Conservation (phyloP, 2,113 vertebrate genomes). For the Takifugu flavidus region DNA sequence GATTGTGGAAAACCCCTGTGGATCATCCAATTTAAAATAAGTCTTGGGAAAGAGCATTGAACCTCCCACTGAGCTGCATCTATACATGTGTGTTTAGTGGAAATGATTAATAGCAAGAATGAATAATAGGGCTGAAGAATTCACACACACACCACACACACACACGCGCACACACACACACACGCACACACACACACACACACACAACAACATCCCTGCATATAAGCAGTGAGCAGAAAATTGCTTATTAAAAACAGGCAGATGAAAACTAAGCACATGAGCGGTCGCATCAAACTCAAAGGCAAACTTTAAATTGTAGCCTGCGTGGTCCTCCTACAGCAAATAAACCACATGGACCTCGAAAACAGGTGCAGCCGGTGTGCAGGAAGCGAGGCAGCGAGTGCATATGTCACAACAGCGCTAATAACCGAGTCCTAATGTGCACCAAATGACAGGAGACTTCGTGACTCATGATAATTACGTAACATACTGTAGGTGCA, state of each 20-base stretch:
- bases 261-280: constrained; percentile 6
- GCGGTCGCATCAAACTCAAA: background rate
- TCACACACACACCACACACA: constrained; percentile 8
- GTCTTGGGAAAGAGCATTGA: constrained; percentile 38
- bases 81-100: constrained; percentile 3
- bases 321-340: too few relatives aligned
- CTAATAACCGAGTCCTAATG: too few relatives aligned
- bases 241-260: constrained; percentile 22
- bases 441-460: too few relatives aligned
- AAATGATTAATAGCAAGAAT: constrained; percentile 33
- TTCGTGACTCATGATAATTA: too few relatives aligned
- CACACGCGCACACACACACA: constrained; percentile 2
- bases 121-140: constrained; percentile 27
- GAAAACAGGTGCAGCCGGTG: too few relatives aligned
- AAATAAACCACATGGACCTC: too few relatives aligned
- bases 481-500: too few relatives aligned
- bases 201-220: background rate
- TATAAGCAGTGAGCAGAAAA: constrained; percentile 9
- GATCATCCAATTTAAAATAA: constrained; percentile 44
- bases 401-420: too few relatives aligned
- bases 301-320: too few relatives aligned
- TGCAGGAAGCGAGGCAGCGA: too few relatives aligned
- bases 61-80: constrained; percentile 30
- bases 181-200: too few relatives aligned
- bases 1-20: constrained; percentile 30